Evolutionary conservation across 2,888 invertebrate genomes (phyloP), one percentile per base, ranked within the genome.

Genomic region (Mesorhabditis sp.): DNA sequence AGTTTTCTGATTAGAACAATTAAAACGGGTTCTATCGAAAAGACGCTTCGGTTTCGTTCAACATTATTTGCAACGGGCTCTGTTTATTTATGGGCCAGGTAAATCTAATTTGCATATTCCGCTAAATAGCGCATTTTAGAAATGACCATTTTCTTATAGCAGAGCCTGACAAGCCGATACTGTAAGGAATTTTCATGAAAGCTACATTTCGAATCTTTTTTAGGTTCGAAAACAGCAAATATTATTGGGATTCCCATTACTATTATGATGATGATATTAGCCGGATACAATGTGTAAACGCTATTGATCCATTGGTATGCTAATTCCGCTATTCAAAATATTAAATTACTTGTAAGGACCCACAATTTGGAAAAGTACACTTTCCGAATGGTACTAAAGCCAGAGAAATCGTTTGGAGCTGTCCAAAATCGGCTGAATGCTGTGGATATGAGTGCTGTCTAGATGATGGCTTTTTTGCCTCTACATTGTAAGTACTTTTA

Each of bases 401-500:
- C n/a, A 10, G 58, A 13, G 58, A 50, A n/a, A 50, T 50, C 58
- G 58, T 50, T 50, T 50, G 58, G 58, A n/a, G 58, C 7, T 50
- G 58, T n/a, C 10, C 7, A n/a, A n/a, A n/a, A 13, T 10, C 10
- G n/a, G 58, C 58, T 50, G 58, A 50, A n/a, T 50, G 58, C n/a
- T 50, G 58, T 50, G 58, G 58, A 50, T 50, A 50, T 50, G 58
- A 50, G 7, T 50, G 58, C n/a, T 50, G 58, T 50, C 7, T 50
- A n/a, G 58, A 50, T 50, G 58, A 50, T 50, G 58, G 58, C 58
- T 13, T 50, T n/a, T 50, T 50, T 50, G 7, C 58, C 7, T 50
- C 58, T 10, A 50, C n/a, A 50, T n/a, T 50, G 58, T 50, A 50
- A 50, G 58, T 50, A 13, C 58, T 13, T 50, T 13, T 50, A 13